Conservation (phyloP, 2,888 invertebrate genomes). For the Plebejus melissa region DNA sequence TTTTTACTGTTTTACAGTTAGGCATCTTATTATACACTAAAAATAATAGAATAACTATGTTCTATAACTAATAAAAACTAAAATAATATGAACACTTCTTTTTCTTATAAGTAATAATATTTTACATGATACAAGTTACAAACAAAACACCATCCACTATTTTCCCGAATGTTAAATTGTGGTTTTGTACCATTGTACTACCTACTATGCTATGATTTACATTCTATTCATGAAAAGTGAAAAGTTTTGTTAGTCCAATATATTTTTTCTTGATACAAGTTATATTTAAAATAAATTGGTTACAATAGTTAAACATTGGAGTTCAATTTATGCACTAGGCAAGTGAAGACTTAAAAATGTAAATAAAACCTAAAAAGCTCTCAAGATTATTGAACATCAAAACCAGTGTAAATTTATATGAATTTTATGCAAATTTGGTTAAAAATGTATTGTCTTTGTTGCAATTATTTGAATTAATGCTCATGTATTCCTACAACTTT, state of each 20-base stretch:
- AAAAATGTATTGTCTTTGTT: slow-evolving; percentile 37
- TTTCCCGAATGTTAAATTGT: slow-evolving; percentile 21
- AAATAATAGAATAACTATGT: slow-evolving; percentile 53
- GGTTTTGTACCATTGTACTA: slow-evolving; percentile 37
- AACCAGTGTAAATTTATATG: too few species aligned
- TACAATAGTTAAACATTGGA: background rate
- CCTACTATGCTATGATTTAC: slow-evolving; percentile 20
- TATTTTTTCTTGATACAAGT: background rate
- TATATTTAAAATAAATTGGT: background rate
- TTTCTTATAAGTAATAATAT: slow-evolving; percentile 55
- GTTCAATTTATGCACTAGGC: background rate
- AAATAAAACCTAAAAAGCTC: too few species aligned
- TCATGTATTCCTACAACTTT: background rate
- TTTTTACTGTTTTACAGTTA: slow-evolving; percentile 71
- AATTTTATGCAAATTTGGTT: slow-evolving; percentile 25
- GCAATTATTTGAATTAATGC: slow-evolving; percentile 17
- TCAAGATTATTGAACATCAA: too few species aligned
- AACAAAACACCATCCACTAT: slow-evolving; percentile 34
- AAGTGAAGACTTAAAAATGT: background rate
- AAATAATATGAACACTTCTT: slow-evolving; percentile 78
- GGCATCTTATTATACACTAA: slow-evolving; percentile 50
- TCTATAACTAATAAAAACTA: slow-evolving; percentile 58
- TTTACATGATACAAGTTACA: slow-evolving; percentile 56
- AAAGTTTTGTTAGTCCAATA: background rate
- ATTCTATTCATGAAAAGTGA: slow-evolving; percentile 22